Evolutionary conservation across 2,888 invertebrate genomes (phyloP).

Genomic region (Catocala sponsa): DNA sequence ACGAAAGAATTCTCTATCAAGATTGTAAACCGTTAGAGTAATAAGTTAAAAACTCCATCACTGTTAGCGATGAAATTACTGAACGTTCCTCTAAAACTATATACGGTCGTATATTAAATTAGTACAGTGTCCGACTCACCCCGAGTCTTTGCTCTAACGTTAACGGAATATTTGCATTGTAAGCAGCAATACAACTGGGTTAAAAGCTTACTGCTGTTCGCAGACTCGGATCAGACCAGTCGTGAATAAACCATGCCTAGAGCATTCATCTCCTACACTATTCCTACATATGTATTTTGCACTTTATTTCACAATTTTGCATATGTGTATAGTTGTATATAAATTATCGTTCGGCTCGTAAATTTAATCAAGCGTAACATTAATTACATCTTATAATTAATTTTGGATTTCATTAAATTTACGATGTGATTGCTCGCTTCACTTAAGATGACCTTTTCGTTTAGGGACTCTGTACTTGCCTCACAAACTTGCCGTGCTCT

Average conservation of each 20-base stretch:
- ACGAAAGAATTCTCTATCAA: conserved; percentile 35
- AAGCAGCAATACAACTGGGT: conserved; percentile 66
- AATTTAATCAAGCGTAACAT: too few relatives aligned
- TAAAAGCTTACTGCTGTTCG: conserved; percentile 78
- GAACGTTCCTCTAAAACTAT: conserved; percentile 27
- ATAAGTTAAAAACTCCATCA: conserved; percentile 48
- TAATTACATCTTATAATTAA: not conserved
- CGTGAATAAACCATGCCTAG: conserved; percentile 40
- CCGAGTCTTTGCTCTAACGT: conserved; percentile 58
- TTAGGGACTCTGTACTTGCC: conserved; percentile 23
- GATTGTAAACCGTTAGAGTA: conserved; percentile 48
- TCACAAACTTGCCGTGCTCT: conserved; percentile 15
- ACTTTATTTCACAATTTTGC: too few relatives aligned
- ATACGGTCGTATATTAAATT: conserved; percentile 40
- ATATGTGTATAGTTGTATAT: too few relatives aligned
- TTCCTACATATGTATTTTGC: too few relatives aligned
- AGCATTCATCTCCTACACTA: conserved; percentile 10
- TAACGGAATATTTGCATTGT: conserved; percentile 71
- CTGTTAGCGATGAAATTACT: conserved; percentile 30
- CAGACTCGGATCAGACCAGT: conserved; percentile 47
- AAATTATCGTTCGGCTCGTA: too few relatives aligned
- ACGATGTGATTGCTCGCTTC: conserved; percentile 10
- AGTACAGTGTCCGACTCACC: conserved; percentile 57
- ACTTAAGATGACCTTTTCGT: conserved; percentile 28
- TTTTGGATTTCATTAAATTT: not conserved